A percentile compares a stretch with the other conserved stretches of the same genome.
These are phyloP conservation scores for Tetragonula clypearis DNA, from an alignment of 1,140 invertebrate species.

Conservation along the genomic window DNA sequence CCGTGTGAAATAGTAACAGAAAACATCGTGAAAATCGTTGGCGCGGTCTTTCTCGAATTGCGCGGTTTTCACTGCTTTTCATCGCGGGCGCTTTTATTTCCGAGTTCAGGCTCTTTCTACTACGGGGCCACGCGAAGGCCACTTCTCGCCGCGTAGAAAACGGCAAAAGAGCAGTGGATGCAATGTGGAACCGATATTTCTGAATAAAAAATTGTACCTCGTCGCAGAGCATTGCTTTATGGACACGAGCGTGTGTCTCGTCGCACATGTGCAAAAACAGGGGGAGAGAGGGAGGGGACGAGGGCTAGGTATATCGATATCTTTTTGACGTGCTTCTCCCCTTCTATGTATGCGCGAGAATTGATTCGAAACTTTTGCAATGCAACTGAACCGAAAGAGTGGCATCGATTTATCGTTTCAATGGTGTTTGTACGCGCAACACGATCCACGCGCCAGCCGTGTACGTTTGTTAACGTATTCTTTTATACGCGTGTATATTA, in stretches of 20 bases:
- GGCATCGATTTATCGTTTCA: conserved; percentile 27
- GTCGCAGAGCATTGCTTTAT: background rate
- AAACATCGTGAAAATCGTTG: conserved; percentile 23
- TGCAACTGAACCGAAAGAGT: conserved; percentile 20
- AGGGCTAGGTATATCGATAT: background rate
- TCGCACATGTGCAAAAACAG: background rate
- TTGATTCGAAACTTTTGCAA: conserved; percentile 25
- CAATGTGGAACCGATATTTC: background rate
- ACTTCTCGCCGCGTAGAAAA: background rate
- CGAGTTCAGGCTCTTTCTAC: background rate
- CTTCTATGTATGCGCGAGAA: background rate
- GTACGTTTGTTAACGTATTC: background rate
- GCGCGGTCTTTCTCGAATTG: conserved; percentile 16
- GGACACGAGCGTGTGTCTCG: background rate
- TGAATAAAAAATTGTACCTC: conserved; percentile 10
- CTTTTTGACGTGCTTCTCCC: conserved; percentile 25
- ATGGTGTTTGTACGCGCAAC: conserved; percentile 1
- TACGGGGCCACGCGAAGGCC: background rate
- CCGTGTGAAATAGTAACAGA: conserved; percentile 20
- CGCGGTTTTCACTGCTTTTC: conserved; percentile 42
- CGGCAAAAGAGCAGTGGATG: background rate
- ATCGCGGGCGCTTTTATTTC: conserved; percentile 34
- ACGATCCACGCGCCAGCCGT: background rate
- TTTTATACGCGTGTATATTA: background rate
- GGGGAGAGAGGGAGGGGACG: background rate